Evolutionary conservation across 2,797 vertebrate species (phyloP), one percentile per base, ranked within the genome.

Genomic region (Cossypha heuglini): DNA sequence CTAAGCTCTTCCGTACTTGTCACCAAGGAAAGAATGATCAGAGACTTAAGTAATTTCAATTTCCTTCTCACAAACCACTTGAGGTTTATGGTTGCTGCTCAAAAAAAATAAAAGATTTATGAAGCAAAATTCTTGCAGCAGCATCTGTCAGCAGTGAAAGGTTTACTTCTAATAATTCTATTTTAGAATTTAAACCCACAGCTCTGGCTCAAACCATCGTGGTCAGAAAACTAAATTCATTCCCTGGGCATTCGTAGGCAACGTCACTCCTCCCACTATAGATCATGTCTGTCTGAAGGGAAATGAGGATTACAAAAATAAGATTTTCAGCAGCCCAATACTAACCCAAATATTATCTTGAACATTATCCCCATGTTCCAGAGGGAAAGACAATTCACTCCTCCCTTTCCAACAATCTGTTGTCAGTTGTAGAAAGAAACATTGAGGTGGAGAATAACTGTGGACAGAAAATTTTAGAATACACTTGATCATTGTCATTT

Each of bases 11-110:
- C 48, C 61, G 61, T 91, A 58, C 83, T 78, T 87, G 57, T 94
- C 83, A 84, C 80, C 77, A 86, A 90, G 28, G 42, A 82, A 91
- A 64, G 59, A 86, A 83, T n/a, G n/a, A 96, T 78, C 67, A 94
- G 64, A 96, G 57, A 58, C 43, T 74, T 69, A 59, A 85, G 42
- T 59, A 59, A 93, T 90, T 86, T 90, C 71, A 86, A 51, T 86
- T 94, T 97, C 80, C 71, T 76, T 91, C 37, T 95, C 67, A 69
- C 5, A 13, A 83, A 74, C 57, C 54, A 69, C 64, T 96, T 63
- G 81, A 93, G 68, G 59, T 87, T 94, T 93, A 74, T 52, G 57
- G 69, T 28, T 83, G 54, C 62, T 88, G 63, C 48, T 94, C 48
- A 2, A 61, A 66, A 45, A 45, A n/a, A 81, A 45, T 22, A 45